Conservation (phyloP, 2,888 invertebrate species). For the Miltochrista miniata region DNA sequence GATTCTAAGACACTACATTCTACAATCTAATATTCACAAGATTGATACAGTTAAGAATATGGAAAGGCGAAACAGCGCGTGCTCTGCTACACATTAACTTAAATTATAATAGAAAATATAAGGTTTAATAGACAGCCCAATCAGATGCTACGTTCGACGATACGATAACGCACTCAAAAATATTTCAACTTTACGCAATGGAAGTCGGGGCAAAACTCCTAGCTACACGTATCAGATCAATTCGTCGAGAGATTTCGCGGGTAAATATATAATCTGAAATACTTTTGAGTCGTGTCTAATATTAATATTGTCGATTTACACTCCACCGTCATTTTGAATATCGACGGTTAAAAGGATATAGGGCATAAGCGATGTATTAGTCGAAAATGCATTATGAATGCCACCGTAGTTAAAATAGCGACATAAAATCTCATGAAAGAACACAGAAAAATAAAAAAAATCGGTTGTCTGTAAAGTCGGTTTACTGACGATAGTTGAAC, state of each 20-base stretch:
- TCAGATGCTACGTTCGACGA: slow-evolving; percentile 42
- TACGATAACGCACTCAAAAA: slow-evolving; percentile 46
- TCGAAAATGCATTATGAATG: no score
- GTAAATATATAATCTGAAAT: slow-evolving; percentile 31
- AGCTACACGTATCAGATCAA: slow-evolving; percentile 46
- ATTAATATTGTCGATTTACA: slow-evolving; percentile 20
- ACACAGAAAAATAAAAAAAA: no score
- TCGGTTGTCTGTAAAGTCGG: no score
- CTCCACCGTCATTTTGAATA: slow-evolving; percentile 5
- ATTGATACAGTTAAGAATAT: slow-evolving; percentile 71
- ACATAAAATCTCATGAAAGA: no score
- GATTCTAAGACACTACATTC: slow-evolving; percentile 78
- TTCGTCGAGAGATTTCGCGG: slow-evolving; percentile 44
- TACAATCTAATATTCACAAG: slow-evolving; percentile 81
- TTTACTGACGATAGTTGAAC: no score
- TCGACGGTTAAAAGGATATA: no score
- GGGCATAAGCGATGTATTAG: no score
- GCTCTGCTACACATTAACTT: slow-evolving; percentile 62
- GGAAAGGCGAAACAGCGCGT: slow-evolving; percentile 76
- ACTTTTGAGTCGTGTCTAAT: slow-evolving; percentile 43
- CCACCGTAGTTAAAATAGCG: no score
- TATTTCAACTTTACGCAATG: slow-evolving; percentile 34
- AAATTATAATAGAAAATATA: slow-evolving; percentile 44
- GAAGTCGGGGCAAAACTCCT: slow-evolving; percentile 25
- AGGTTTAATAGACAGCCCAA: slow-evolving; percentile 59